A percentile compares a stretch with the other conserved stretches of the same genome.
Conservation (phyloP, 2,888 invertebrate genomes). For the Drosophila monieri region DNA sequence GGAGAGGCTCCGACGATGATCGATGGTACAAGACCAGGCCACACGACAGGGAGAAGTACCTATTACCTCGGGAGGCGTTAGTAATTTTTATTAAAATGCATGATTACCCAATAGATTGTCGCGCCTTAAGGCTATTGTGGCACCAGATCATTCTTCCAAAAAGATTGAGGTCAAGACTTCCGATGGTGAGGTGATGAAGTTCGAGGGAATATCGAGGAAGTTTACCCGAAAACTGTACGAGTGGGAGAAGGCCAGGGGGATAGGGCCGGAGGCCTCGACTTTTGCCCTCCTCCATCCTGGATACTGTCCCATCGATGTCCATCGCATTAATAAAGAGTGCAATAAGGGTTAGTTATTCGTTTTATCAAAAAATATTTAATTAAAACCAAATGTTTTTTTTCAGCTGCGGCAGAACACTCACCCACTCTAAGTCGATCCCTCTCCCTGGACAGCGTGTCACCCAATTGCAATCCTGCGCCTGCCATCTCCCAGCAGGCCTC, state of each 20-base stretch:
- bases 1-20: constrained; percentile 78
- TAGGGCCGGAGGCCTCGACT: constrained; percentile 93
- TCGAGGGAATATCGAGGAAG: constrained; percentile 93
- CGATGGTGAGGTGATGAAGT: constrained; percentile 90
- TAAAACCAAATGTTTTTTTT: neutral
- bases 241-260: constrained; percentile 95
- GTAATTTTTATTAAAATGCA: neutral
- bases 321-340: constrained; percentile 80
- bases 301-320: constrained; percentile 83
- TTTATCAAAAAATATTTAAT: too few relatives aligned
- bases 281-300: constrained; percentile 90
- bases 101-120: constrained; percentile 71
- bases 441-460: constrained; percentile 90
- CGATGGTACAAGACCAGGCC: constrained; percentile 87
- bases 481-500: constrained; percentile 88
- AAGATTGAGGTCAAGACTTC: constrained; percentile 93
- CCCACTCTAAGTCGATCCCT: constrained; percentile 88
- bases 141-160: constrained; percentile 85
- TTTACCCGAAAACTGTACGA: constrained; percentile 95
- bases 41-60: constrained; percentile 87
- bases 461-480: constrained; percentile 83
- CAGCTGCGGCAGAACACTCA: constrained; percentile 79
- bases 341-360: constrained; percentile 67
- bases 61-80: neutral
- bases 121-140: constrained; percentile 85